These are phyloP conservation scores for Horisme vitalbata DNA, from an alignment of 2,888 invertebrate genomes.

Conservation along the genomic window DNA sequence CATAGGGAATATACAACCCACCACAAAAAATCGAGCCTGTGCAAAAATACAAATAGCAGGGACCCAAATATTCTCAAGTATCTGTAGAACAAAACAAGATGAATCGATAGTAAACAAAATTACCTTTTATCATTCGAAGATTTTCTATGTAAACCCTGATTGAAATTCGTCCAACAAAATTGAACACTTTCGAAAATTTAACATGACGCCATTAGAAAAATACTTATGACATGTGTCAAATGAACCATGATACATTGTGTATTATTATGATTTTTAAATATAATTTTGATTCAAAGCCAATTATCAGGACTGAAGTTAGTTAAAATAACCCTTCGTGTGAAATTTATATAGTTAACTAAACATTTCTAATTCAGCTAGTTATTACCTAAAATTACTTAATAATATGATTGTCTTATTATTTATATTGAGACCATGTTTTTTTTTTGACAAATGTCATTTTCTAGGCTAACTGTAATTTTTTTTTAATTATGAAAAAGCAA, in stretches of 20 bases:
- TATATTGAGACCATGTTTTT: too few species aligned
- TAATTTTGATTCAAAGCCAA: conserved; percentile 1
- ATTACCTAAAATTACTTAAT: too few species aligned
- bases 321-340: too few species aligned
- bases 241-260: too few species aligned
- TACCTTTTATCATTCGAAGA: conserved; percentile 10
- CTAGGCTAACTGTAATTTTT: too few species aligned
- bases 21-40: conserved; percentile 11
- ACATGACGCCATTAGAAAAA: conserved; percentile 4
- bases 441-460: too few species aligned
- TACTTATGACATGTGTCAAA: conserved; percentile 6
- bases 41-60: conserved; percentile 2
- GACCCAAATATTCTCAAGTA: conserved; percentile 7
- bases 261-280: too few species aligned
- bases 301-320: too few species aligned
- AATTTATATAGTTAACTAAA: too few species aligned
- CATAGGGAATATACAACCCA: conserved; percentile 18
- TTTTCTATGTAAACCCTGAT: conserved; percentile 7
- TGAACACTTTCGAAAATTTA: conserved; percentile 3
- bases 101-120: conserved; percentile 9
- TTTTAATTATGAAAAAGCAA: too few species aligned
- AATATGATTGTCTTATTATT: too few species aligned
- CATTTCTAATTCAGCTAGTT: too few species aligned
- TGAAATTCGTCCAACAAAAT: conserved; percentile 3
- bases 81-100: conserved; percentile 7